phyloP scores from a whole-genome alignment of 2,888 invertebrate genomes.

The Apantesis nais region DNA sequence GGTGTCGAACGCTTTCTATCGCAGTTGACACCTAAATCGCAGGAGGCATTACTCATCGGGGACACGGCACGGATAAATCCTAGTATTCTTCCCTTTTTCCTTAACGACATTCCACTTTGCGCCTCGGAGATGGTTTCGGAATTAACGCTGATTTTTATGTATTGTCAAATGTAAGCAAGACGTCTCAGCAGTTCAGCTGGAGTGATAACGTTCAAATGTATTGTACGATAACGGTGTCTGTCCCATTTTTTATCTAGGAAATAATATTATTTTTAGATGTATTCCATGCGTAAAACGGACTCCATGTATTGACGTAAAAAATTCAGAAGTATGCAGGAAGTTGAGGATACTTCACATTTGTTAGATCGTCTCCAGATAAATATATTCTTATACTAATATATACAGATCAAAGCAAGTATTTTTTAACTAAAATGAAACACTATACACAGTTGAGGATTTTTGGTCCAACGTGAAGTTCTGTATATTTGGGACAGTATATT shows the following conservation, averaged over 20 bases:
- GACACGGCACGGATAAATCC: slow-evolving; percentile 58
- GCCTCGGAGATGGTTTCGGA: slow-evolving; percentile 45
- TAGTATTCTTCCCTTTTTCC: slow-evolving; percentile 55
- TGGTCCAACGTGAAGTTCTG: no score
- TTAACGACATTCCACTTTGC: slow-evolving; percentile 54
- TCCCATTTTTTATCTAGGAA: slow-evolving; percentile 14
- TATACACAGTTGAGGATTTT: no score
- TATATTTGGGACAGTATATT: no score
- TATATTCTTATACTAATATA: background rate
- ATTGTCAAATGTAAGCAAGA: slow-evolving; percentile 47
- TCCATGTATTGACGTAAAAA: background rate
- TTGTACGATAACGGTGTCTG: slow-evolving; percentile 33
- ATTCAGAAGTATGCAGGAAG: background rate
- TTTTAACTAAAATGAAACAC: no score
- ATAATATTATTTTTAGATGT: background rate
- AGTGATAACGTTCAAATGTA: slow-evolving; percentile 38
- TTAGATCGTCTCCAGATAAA: background rate
- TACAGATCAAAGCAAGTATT: background rate
- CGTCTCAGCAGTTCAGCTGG: slow-evolving; percentile 29
- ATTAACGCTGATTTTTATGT: slow-evolving; percentile 49
- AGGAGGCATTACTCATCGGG: slow-evolving; percentile 68
- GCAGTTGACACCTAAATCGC: slow-evolving; percentile 62
- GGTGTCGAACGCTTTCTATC: slow-evolving; percentile 51
- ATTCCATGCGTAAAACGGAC: background rate
- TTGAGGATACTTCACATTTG: background rate